Base-by-base conservation (phyloP, 2,888 invertebrate species). In the Tryphoninae sp. region DNA sequence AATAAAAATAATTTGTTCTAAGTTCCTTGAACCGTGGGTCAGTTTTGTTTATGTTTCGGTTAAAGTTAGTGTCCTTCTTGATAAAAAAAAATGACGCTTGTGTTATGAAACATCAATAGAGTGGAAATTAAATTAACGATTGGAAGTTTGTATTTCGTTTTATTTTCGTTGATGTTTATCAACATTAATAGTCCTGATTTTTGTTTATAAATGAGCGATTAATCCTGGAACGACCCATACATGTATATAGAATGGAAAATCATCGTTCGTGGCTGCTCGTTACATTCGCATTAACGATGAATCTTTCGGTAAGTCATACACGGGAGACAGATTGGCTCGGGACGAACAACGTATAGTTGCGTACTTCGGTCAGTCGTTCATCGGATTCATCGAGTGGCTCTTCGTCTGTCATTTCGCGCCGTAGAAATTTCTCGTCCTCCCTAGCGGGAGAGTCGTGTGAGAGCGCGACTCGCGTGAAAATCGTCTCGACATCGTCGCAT, bases 381-480 rank as follows among this genome's bases (percentile, higher is more conserved):
- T 55, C 72, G 72, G 78, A 78, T 78, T 82, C 75, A 61, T 51
- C 65, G 65, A 59, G 74, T 53, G 62, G 16, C 74, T 74, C 77
- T 73, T 81, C 72, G 73, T 45, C 11, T 40, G 45, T 33, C 58
- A 22, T 64, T 55, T 74, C 59, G 58, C 26, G 1, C 65, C 53
- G 11, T 53, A 61, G 58, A 69, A 55, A 42, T 23, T 68, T 49
- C 51, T 22, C 33, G 19, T 22, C 22, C 58, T 55, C 22, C 19
- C 45, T 19, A 42, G 42, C 64, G 71, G 22, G 9, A 45, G 64
- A 26, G 13, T 51, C 59, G 65, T 23, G n/a, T 11, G 55, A 22
- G 33, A 33, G 16, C 19, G 49, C 2, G 19, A 13, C 42, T 53
- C 33, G 53, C 13, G 62, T 13, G 33, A 8, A 64, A 59, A 71